These are phyloP conservation scores for Crioceris asparagi DNA, from an alignment of 2,888 invertebrate species.

Conservation along the genomic window DNA sequence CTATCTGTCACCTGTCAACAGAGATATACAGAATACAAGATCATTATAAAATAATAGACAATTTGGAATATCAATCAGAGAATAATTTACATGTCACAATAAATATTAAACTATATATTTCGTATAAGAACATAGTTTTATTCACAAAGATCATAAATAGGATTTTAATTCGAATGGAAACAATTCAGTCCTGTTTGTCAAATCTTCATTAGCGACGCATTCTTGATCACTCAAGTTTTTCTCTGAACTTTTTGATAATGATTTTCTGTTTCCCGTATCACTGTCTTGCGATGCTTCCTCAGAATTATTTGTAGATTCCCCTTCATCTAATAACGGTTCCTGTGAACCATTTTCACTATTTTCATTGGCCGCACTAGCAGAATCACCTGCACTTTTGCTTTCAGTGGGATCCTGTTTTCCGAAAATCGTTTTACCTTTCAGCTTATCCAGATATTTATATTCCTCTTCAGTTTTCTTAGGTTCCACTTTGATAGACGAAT, in stretches of 20 bases:
- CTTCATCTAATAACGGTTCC: conserved; percentile 3
- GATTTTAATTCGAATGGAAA: not conserved
- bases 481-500: conserved; percentile 14
- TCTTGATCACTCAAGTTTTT: conserved; percentile 4
- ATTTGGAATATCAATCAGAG: too few relatives aligned
- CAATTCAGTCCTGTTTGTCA: not conserved
- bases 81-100: too few relatives aligned
- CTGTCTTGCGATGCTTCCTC: conserved; percentile 10
- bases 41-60: too few relatives aligned
- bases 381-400: conserved; percentile 5
- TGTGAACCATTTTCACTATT: conserved; percentile 6
- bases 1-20: too few relatives aligned
- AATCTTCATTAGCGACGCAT: not conserved
- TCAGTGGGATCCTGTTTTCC: conserved; percentile 19
- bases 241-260: not conserved
- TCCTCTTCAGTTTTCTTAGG: conserved; percentile 10
- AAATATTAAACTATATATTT: too few relatives aligned
- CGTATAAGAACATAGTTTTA: too few relatives aligned
- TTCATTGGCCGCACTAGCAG: conserved; percentile 1
- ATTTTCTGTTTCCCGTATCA: conserved; percentile 2
- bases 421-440: conserved; percentile 20
- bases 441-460: conserved; percentile 19
- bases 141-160: too few relatives aligned
- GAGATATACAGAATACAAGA: too few relatives aligned
- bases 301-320: conserved; percentile 5